Evolutionary conservation across 2,797 vertebrate genomes (phyloP), one percentile per base, ranked within the genome.

Genomic region (Allobates femoralis): DNA sequence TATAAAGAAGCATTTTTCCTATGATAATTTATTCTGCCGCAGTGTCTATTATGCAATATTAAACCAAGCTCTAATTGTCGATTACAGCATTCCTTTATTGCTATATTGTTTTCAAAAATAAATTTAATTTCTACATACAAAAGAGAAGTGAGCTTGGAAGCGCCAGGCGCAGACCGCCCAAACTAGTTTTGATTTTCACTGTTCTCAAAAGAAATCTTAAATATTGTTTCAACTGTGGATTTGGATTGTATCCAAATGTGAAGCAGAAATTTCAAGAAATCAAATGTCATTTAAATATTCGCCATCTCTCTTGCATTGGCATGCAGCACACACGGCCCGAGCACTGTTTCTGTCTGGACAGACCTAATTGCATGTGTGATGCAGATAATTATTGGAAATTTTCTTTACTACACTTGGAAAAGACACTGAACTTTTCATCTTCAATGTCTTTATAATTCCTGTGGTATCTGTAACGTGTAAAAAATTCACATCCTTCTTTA

Each of bases 171-270:
- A 64, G 46, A 23, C 79, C 79, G 67, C 26, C 53, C 78, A 74
- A 86, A 81, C 55, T 53, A 51, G 81, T 64, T 81, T 75, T 4
- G 62, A 81, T 86, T 81, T 77, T 37, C 46, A 77, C 34, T 46
- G 19, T 76, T 86, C 71, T 86, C 55, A 18, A 81, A 82, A 77
- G 85, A 81, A 86, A 75, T 51, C 56, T 86, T 82, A 86, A 86
- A 77, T 82, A 82, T 77, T 86, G 79, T 86, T 86, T 86, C 73
- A 81, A 77, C 64, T 66, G 58, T 53, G 23, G 62, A 53, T 76
- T 66, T 86, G 85, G 85, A 82, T 23, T 53, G 26, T 34, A 41
- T 81, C 79, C 85, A 82, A 77, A 82, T 81, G 37, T 41, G n/a
- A 37, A 28, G 69, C 79, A 81, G 79, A 81, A 64, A 86, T 81